A percentile compares a stretch with the other conserved stretches of the same genome.
Evolutionary conservation across 2,797 vertebrate species (phyloP).

Genomic region (Microctenopoma steveboyesi): DNA sequence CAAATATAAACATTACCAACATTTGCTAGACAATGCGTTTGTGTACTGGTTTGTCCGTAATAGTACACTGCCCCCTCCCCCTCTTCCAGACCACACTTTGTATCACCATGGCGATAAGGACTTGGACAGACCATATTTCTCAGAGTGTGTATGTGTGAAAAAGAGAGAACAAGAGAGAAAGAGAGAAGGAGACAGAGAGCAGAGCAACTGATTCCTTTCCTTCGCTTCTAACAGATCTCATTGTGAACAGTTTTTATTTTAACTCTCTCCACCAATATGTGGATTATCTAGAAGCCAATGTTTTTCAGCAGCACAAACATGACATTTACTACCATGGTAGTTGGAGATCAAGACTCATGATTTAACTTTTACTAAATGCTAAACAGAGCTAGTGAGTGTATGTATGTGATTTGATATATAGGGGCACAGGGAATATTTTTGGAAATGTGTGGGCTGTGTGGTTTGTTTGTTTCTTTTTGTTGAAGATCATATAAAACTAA

Average conservation of each 20-base stretch:
- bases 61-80: slow-evolving; percentile 15
- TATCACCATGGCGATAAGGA: slow-evolving; percentile 68
- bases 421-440: too few relatives aligned
- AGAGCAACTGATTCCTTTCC: slow-evolving; percentile 11
- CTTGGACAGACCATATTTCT: slow-evolving; percentile 32
- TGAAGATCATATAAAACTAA: too few relatives aligned
- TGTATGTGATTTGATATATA: too few relatives aligned
- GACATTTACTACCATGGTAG: not conserved
- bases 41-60: slow-evolving; percentile 23
- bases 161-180: not conserved
- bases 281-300: not conserved
- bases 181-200: slow-evolving; percentile 1
- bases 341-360: too few relatives aligned
- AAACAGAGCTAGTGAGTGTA: too few relatives aligned
- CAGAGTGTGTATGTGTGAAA: not conserved
- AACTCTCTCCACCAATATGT: slow-evolving; percentile 2
- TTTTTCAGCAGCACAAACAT: not conserved
- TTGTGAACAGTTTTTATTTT: slow-evolving; percentile 8
- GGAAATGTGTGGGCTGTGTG: too few relatives aligned
- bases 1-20: slow-evolving; percentile 5
- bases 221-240: not conserved
- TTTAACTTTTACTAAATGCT: too few relatives aligned
- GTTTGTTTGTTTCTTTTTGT: too few relatives aligned
- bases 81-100: slow-evolving; percentile 39
- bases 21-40: slow-evolving; percentile 10